phyloP scores from a whole-genome alignment of 1,140 invertebrate species.

The Samia ricini region DNA sequence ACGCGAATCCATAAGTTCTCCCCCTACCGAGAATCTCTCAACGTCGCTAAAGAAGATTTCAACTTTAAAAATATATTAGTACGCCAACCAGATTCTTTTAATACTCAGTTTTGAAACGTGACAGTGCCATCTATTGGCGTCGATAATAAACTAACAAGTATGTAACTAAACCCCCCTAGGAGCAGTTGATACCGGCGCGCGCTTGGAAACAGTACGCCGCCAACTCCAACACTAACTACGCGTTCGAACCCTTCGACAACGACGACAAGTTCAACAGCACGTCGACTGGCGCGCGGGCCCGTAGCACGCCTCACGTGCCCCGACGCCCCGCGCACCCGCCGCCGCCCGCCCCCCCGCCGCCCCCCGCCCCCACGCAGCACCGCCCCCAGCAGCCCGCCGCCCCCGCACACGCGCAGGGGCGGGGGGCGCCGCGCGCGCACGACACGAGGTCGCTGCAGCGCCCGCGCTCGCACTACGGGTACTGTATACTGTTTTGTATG shows the following conservation, averaged over 20 bases:
- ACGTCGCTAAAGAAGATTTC: no score
- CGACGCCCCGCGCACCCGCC: conserved; percentile 62
- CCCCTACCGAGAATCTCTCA: no score
- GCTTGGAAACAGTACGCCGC: conserved; percentile 93
- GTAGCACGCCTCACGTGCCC: no score
- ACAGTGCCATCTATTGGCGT: no score
- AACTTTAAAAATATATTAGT: no score
- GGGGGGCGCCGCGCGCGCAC: conserved; percentile 31
- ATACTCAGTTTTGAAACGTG: no score
- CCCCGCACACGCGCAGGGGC: conserved; percentile 28
- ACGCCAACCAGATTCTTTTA: no score
- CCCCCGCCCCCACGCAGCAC: conserved; percentile 30
- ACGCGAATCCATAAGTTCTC: no score
- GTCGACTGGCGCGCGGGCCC: conserved; percentile 39
- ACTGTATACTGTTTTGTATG: conserved; percentile 18
- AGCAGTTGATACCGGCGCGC: conserved; percentile 88
- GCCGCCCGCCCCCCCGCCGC: conserved; percentile 62
- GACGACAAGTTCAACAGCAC: conserved; percentile 83
- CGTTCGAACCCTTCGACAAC: conserved; percentile 89
- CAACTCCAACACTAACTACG: conserved; percentile 88
- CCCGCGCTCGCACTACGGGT: conserved; percentile 66
- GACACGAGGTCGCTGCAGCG: conserved; percentile 81
- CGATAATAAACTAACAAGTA: no score
- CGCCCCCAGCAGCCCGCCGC: not conserved
- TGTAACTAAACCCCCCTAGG: conserved; percentile 78